These are phyloP conservation scores for Apeira syringaria DNA, from an alignment of 2,888 invertebrate species.

Conservation along the genomic window DNA sequence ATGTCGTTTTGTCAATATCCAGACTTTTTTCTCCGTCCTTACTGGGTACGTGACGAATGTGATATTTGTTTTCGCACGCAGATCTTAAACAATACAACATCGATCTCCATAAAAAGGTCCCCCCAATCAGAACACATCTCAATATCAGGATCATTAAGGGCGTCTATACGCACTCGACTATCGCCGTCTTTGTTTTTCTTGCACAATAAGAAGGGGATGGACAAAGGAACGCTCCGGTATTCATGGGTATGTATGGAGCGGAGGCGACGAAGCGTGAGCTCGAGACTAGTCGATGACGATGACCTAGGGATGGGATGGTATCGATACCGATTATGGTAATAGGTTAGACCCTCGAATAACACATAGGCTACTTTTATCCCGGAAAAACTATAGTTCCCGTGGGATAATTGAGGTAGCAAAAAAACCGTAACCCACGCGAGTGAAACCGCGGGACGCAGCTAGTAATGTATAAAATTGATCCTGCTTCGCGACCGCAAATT, in stretches of 20 bases:
- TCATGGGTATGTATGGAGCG: slow-evolving; percentile 51
- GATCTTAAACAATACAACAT: slow-evolving; percentile 6
- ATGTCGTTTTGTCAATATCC: too few species aligned
- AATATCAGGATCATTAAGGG: slow-evolving; percentile 36
- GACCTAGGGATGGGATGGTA: slow-evolving; percentile 47
- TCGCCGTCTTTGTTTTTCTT: slow-evolving; percentile 42
- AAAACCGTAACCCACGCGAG: too few species aligned
- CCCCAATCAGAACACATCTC: slow-evolving; percentile 33
- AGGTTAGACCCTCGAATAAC: too few species aligned
- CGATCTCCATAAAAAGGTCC: slow-evolving; percentile 16
- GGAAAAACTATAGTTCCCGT: too few species aligned
- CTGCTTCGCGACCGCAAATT: too few species aligned
- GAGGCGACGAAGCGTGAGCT: slow-evolving; percentile 72
- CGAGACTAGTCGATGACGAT: slow-evolving; percentile 78
- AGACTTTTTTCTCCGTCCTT: too few species aligned
- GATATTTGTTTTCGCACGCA: neutral
- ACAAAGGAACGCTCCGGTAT: slow-evolving; percentile 73
- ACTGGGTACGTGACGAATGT: too few species aligned
- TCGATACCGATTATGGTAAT: slow-evolving; percentile 20
- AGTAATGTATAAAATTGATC: too few species aligned
- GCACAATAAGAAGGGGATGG: slow-evolving; percentile 43
- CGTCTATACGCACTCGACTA: slow-evolving; percentile 28
- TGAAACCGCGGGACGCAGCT: too few species aligned
- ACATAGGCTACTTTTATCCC: too few species aligned
- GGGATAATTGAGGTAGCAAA: too few species aligned